These are phyloP conservation scores for Leucoraja erinaceus DNA, from an alignment of 2,113 vertebrate species.

Conservation along the genomic window DNA sequence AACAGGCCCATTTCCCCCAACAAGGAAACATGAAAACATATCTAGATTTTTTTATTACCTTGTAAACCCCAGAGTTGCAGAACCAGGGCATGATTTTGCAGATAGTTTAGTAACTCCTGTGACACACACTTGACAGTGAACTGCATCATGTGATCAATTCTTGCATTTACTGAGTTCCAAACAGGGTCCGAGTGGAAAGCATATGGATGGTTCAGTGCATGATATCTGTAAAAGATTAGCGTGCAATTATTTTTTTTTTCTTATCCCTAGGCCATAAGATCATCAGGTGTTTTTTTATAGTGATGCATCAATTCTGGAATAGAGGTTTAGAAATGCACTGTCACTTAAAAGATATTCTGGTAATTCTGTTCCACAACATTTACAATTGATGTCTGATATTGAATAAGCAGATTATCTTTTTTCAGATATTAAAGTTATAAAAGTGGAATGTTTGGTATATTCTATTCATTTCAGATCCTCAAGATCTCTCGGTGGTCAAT, in stretches of 20 bases:
- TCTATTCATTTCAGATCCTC: background rate
- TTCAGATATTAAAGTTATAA: background rate
- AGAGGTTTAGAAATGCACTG: background rate
- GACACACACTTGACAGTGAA: slow-evolving; percentile 63
- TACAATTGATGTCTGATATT: no score
- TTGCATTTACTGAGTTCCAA: slow-evolving; percentile 70
- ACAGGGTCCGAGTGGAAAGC: slow-evolving; percentile 65
- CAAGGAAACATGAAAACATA: background rate
- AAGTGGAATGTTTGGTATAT: background rate
- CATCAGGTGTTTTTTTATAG: background rate
- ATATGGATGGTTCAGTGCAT: slow-evolving; percentile 63
- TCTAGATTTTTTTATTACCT: slow-evolving; percentile 53
- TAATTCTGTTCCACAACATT: background rate
- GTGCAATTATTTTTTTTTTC: background rate
- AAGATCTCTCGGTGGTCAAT: background rate
- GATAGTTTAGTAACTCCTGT: slow-evolving; percentile 65
- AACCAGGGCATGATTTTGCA: slow-evolving; percentile 75
- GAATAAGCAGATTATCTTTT: no score
- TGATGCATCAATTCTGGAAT: background rate
- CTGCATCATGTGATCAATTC: slow-evolving; percentile 65
- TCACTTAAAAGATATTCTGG: background rate
- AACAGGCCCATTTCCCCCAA: background rate
- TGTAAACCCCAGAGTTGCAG: slow-evolving; percentile 82
- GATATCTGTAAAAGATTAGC: slow-evolving; percentile 57
- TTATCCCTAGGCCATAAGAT: background rate